These are phyloP conservation scores for Ochotona princeps DNA, from an alignment of 2,113 vertebrate species.

Conservation along the genomic window DNA sequence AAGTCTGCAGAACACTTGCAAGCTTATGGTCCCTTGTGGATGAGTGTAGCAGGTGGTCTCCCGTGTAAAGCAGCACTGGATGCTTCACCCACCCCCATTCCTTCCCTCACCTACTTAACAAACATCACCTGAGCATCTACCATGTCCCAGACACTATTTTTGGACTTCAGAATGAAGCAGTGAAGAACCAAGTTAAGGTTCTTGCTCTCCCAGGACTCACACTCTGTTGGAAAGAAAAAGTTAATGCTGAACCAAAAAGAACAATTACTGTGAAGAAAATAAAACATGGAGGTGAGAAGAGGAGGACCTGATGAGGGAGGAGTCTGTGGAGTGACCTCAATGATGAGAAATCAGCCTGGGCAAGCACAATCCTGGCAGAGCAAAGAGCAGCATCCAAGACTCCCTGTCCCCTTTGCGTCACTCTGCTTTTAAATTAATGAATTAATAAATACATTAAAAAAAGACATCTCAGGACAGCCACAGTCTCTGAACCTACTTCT, in stretches of 20 bases:
- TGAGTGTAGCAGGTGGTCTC: too few relatives aligned
- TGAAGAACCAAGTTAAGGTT: not conserved
- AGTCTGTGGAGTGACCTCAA: not conserved
- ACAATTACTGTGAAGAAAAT: not conserved
- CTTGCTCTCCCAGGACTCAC: not conserved
- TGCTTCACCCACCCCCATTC: accelerated
- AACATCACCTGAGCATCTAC: not conserved
- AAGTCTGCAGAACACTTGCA: not conserved
- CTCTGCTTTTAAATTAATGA: too few relatives aligned
- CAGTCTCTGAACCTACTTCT: not conserved
- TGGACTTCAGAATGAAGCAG: not conserved
- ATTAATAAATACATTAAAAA: too few relatives aligned
- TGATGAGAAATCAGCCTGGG: not conserved
- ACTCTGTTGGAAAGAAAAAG: not conserved
- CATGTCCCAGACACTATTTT: not conserved
- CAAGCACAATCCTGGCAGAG: not conserved
- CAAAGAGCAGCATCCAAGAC: not conserved
- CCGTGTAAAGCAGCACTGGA: accelerated
- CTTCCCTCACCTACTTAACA: not conserved
- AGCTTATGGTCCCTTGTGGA: not conserved
- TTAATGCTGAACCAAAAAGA: not conserved
- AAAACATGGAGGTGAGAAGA: not conserved
- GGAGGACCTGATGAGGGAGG: not conserved
- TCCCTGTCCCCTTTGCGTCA: too few relatives aligned
- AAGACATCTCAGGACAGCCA: not conserved